These are phyloP conservation scores for Drosophila pseudoananassae DNA, from an alignment of 1,140 invertebrate genomes.

Conservation along the genomic window DNA sequence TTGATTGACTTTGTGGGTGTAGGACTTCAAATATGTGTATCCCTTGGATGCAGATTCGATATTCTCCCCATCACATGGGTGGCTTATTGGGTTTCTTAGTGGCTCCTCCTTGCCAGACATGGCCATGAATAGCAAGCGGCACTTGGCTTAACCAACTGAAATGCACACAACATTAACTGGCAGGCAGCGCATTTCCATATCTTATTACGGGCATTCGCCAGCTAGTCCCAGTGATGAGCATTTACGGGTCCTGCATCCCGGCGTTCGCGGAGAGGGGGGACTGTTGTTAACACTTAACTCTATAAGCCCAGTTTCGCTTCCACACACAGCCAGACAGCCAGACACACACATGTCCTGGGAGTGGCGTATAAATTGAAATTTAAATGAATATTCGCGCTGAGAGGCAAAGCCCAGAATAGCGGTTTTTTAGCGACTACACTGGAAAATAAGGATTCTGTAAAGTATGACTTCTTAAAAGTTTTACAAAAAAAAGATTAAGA, in stretches of 20 bases:
- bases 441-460: neutral
- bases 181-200: slow-evolving; percentile 42
- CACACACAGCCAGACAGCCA: neutral
- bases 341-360: slow-evolving; percentile 3
- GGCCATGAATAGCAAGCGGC: slow-evolving; percentile 18
- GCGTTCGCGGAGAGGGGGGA: neutral
- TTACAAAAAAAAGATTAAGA: too few relatives aligned
- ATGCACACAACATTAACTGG: slow-evolving; percentile 53
- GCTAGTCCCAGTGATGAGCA: slow-evolving; percentile 22
- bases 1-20: too few relatives aligned
- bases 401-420: slow-evolving; percentile 1
- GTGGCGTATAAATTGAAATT: slow-evolving; percentile 62
- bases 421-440: neutral
- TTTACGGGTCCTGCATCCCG: slow-evolving; percentile 2
- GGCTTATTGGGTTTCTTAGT: neutral
- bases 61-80: neutral
- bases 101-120: neutral
- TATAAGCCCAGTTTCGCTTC: slow-evolving; percentile 13
- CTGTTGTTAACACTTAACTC: slow-evolving; percentile 29
- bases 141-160: slow-evolving; percentile 54
- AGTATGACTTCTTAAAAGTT: too few relatives aligned
- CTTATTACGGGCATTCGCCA: slow-evolving; percentile 45
- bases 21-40: too few relatives aligned
- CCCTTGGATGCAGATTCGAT: neutral
- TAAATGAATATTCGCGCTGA: slow-evolving; percentile 58